These are phyloP conservation scores for Coenobita brevimanus DNA, from an alignment of 1,140 invertebrate genomes.

Conservation along the genomic window DNA sequence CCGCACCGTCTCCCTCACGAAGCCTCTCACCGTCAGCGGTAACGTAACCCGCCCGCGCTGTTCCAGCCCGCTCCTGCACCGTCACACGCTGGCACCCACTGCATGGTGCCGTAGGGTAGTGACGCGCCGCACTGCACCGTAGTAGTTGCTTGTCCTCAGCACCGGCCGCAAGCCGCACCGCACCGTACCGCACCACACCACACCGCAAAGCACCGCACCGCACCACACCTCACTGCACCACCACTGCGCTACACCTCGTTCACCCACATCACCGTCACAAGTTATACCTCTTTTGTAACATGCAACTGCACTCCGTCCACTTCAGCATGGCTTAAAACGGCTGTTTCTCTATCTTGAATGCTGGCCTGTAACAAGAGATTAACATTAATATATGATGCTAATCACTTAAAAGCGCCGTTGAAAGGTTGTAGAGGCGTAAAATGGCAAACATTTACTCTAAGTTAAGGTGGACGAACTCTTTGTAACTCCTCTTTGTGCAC, in stretches of 20 bases:
- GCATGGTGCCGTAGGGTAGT: conserved; percentile 59
- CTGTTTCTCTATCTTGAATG: too few relatives aligned
- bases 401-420: too few relatives aligned
- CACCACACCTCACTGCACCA: conserved; percentile 3
- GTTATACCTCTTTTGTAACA: not conserved
- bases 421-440: too few relatives aligned
- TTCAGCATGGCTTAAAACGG: too few relatives aligned
- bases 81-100: conserved; percentile 27
- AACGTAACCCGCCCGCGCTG: conserved; percentile 63
- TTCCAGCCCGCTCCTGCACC: conserved; percentile 27
- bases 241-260: not conserved
- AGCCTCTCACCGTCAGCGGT: conserved; percentile 76
- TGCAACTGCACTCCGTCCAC: too few relatives aligned
- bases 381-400: too few relatives aligned
- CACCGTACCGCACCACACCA: conserved; percentile 10
- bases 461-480: too few relatives aligned
- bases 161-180: not conserved
- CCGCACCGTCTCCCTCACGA: conserved; percentile 74
- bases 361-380: too few relatives aligned
- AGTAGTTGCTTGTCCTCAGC: conserved; percentile 19
- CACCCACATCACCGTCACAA: too few relatives aligned
- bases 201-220: conserved; percentile 6
- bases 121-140: conserved; percentile 9
- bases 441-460: too few relatives aligned
- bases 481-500: too few relatives aligned